Evolutionary conservation across 2,113 vertebrate species (phyloP), one percentile per base, ranked within the genome.

Genomic region (Cairina moschata): DNA sequence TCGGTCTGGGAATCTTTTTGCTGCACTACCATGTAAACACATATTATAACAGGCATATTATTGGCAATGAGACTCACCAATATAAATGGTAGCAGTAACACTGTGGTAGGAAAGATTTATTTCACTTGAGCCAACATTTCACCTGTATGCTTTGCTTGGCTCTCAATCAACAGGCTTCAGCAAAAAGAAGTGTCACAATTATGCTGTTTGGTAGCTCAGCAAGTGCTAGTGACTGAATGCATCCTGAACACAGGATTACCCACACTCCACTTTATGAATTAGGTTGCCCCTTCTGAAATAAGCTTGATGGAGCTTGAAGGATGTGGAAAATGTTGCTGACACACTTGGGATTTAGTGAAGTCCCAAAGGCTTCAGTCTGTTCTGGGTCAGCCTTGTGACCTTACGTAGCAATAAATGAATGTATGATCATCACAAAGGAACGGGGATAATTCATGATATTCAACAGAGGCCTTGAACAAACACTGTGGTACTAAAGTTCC

Each of bases 401-500:
- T 67, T 67, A 60, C 2, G 5, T 50, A 77, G 62, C 4, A 26
- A 75, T 50, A 86, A 86, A 86, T 48, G 62, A 84, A 76, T 21
- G 22, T 9, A 91, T 91, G 74, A 80, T 55, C 28, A 76, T 84
- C 36, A 76, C 31, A 87, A 91, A 94, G 34, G 52, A 66, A 71
- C 85, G 48, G 73, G 76, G 69, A 52, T 91, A 79, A 76, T 82
- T 91, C 5, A 44, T 38, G 59, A 34, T 31, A 80, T 88, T 90
- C 71, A 83, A 46, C 46, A 94, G 89, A 87, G 77, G 60, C 52
- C 56, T 92, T 81, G 73, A 79, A 65, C 59, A 95, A 88, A 94
- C 32, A 31, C 40, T 73, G 23, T 76, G 65, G 44, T 83, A 46
- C 32, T 36, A 52, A 90, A 81, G 20, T 69, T 91, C n/a, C 17